phyloP scores from a whole-genome alignment of 2,113 vertebrate genomes.

The Xenopus borealis region DNA sequence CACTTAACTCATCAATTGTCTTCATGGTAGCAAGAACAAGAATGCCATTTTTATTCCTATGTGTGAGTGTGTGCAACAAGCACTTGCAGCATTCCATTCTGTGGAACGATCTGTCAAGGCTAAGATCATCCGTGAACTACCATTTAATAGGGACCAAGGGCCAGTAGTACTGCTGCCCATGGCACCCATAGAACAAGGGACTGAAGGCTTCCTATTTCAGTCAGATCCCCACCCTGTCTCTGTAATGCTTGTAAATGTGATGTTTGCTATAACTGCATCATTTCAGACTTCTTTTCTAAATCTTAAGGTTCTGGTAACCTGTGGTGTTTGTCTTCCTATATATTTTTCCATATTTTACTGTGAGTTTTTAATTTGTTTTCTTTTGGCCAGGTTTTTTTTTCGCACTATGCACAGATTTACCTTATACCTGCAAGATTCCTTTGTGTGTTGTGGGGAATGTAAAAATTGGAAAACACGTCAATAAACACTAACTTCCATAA shows the following conservation, averaged over 20 bases:
- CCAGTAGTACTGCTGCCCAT: not conserved
- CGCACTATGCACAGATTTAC: constrained; percentile 93
- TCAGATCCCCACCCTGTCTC: constrained; percentile 63
- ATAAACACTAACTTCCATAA: constrained; percentile 95
- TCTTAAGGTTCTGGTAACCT: constrained; percentile 82
- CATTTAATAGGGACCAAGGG: not conserved
- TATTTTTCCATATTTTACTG: constrained; percentile 68
- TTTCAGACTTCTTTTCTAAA: constrained; percentile 51
- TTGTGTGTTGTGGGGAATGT: constrained; percentile 85
- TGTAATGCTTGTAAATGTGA: constrained; percentile 85
- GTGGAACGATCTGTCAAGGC: not conserved
- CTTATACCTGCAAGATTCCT: constrained; percentile 81
- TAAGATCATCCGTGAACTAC: not conserved
- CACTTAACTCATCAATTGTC: constrained; percentile 23
- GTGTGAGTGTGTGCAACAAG: not conserved
- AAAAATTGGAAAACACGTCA: constrained; percentile 82
- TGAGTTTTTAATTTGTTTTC: constrained; percentile 63
- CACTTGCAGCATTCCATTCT: not conserved
- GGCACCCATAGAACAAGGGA: not conserved
- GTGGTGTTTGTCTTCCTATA: constrained; percentile 71
- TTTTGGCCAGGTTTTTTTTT: constrained; percentile 63
- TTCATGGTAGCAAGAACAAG: constrained; percentile 6
- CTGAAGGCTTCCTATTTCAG: not conserved
- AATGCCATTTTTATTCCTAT: not conserved
- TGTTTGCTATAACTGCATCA: constrained; percentile 79